Evolutionary conservation across 2,113 vertebrate genomes (phyloP).

Genomic region (Trogon melanurus): DNA sequence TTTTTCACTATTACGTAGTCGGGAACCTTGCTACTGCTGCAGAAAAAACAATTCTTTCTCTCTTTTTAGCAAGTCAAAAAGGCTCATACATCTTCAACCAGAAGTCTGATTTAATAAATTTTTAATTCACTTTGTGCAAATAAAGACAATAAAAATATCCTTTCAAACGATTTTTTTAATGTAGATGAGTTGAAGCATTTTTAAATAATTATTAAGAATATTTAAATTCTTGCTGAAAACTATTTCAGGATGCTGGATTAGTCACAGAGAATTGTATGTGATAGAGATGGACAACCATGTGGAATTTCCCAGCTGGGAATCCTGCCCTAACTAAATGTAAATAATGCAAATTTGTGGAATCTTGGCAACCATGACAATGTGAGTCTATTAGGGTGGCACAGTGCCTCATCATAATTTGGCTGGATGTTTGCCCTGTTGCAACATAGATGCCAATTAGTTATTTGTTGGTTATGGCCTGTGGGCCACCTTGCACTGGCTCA

Average conservation of each 20-base stretch:
- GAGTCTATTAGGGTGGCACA: slow-evolving; percentile 9
- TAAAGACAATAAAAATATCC: not conserved
- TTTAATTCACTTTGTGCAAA: not conserved
- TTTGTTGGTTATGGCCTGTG: slow-evolving; percentile 37
- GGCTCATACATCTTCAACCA: not conserved
- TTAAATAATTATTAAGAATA: not conserved
- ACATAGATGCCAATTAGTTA: slow-evolving; percentile 13
- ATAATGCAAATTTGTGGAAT: slow-evolving; percentile 46
- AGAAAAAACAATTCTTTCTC: not conserved
- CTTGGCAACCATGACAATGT: not conserved
- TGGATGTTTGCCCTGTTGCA: slow-evolving; percentile 35
- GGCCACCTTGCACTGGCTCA: slow-evolving; percentile 23
- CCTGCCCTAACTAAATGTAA: slow-evolving; percentile 24
- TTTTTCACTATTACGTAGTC: not conserved
- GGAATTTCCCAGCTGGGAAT: slow-evolving; percentile 53
- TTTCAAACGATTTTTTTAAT: not conserved
- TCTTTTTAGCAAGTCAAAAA: not conserved
- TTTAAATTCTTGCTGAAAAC: not conserved
- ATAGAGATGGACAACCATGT: not conserved
- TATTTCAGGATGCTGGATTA: slow-evolving; percentile 3
- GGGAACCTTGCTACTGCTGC: not conserved
- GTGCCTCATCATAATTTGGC: slow-evolving; percentile 22
- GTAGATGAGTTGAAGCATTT: not conserved
- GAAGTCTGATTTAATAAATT: not conserved
- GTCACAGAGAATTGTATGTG: not conserved